Evolutionary conservation across 1,140 invertebrate species (phyloP).

Genomic region (Gryon sp.): DNA sequence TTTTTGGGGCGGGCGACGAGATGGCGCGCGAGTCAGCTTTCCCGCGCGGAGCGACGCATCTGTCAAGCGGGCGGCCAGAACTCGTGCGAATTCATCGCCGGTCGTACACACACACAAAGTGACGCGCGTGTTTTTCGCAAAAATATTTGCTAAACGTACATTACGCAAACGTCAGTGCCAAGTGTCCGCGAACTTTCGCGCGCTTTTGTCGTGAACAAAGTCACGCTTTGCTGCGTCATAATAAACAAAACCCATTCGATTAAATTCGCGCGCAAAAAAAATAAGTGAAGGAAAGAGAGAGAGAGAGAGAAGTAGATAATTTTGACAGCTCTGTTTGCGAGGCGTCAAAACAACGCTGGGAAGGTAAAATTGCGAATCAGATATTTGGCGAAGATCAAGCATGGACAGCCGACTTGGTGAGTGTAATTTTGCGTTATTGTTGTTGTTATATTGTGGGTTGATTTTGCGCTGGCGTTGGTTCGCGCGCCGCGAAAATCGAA

Average conservation of each 20-base stretch:
- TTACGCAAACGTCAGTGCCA: not conserved
- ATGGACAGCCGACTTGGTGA: conserved; percentile 42
- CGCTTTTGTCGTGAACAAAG: not conserved
- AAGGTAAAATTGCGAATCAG: no score
- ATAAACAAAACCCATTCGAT: no score
- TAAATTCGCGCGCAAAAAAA: no score
- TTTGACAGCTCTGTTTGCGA: conserved; percentile 21
- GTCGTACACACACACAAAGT: conserved; percentile 25
- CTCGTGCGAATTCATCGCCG: conserved; percentile 41
- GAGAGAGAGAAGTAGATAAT: no score
- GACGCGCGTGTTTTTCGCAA: conserved; percentile 13
- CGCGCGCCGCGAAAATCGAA: not conserved
- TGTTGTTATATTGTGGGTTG: not conserved
- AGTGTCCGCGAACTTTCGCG: conserved; percentile 7
- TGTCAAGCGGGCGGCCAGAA: conserved; percentile 43
- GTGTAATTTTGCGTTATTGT: not conserved
- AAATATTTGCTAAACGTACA: conserved; percentile 1
- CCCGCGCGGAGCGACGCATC: conserved; percentile 36
- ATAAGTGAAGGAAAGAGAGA: no score
- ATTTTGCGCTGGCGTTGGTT: not conserved
- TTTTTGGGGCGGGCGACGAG: not conserved
- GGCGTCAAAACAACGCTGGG: conserved; percentile 27
- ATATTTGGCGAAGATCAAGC: no score
- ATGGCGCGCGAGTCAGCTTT: conserved; percentile 3
- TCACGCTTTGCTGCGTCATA: not conserved